Evolutionary conservation across 1,140 invertebrate species (phyloP).

Genomic region (Drosophila biarmipes): DNA sequence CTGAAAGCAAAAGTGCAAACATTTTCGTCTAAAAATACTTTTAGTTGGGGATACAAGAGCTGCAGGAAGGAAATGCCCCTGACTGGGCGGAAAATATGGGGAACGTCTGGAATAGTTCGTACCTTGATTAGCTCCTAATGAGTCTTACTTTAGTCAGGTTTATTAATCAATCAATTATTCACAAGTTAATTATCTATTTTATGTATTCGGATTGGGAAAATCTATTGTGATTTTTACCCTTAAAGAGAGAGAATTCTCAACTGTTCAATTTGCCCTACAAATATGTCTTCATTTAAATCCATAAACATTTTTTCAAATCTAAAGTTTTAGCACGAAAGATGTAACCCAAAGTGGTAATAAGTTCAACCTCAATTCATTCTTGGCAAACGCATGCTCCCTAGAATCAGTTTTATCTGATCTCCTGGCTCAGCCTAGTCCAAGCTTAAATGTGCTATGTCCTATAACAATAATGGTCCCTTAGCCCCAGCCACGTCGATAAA

Average conservation of each 20-base stretch:
- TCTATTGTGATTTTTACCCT: too few relatives aligned
- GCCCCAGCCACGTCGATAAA: slow-evolving; percentile 11
- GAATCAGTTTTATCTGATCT: slow-evolving; percentile 18
- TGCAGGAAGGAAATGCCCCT: slow-evolving; percentile 37
- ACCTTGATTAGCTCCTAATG: slow-evolving; percentile 53
- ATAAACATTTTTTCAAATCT: not conserved
- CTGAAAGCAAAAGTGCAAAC: slow-evolving; percentile 67
- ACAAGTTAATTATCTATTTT: too few relatives aligned
- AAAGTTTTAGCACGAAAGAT: not conserved
- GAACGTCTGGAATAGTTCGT: slow-evolving; percentile 7
- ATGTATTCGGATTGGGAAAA: too few relatives aligned
- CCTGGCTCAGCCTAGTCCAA: slow-evolving; percentile 12
- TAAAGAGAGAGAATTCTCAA: too few relatives aligned
- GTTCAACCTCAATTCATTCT: not conserved
- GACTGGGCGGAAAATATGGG: slow-evolving; percentile 8
- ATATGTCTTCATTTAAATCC: too few relatives aligned
- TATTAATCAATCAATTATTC: slow-evolving; percentile 48
- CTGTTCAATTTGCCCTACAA: too few relatives aligned
- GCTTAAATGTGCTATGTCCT: slow-evolving; percentile 33
- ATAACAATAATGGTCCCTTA: slow-evolving; percentile 57
- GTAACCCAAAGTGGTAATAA: not conserved
- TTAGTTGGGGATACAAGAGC: slow-evolving; percentile 8
- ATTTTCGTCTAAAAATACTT: slow-evolving; percentile 36
- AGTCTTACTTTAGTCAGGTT: slow-evolving; percentile 3
- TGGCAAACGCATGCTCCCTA: slow-evolving; percentile 1